Base-by-base conservation (phyloP, 1,140 invertebrate genomes). In the Heliconius hewitsoni region DNA sequence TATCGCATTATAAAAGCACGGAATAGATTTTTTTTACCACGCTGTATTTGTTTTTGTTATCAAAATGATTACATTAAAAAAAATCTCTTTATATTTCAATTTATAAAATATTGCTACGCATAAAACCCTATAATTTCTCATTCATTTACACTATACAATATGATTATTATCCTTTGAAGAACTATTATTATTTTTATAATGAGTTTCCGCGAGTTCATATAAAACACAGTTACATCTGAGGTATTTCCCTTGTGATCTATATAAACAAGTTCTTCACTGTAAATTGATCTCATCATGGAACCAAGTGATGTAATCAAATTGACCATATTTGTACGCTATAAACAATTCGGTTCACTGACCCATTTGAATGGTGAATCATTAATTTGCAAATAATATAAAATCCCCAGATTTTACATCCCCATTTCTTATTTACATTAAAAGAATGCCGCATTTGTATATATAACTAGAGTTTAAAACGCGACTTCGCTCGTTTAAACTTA, bases 211-310 rank as follows among this genome's bases (percentile, higher is more conserved):
- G 30, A 27, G 60, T 66, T 16, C n/a, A 11, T 11, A 66, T 30
- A 27, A 66, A 27, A 66, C n/a, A 81, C 80, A 34, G 11, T 52
- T 72, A 30, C 73, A 79, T 16, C n/a, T 50, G 27, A 73, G 72
- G 72, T 42, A 73, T 23, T 73, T 50, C 72, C 72, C 72, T 73
- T 16, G 72, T 46, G 39, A 50, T 27, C 72, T 73, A 73, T 50
- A 73, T 50, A 73, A 73, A 73, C 72, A 30, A 73, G 72, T 73
- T 73, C 42, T 73, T 50, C 42, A 27, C 50, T 23, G 37, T 73
- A 42, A 42, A 42, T 46, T 50, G n/a, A 18, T 50, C 39, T 46
- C 2, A 27, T 39, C 23, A 30, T 73, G 23, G 5, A 18, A 52
- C 50, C 13, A 46, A 46, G 13, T 46, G 42, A 73, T 27, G 71